phyloP scores from a whole-genome alignment of 2,113 vertebrate species.

The Aegithalos caudatus region DNA sequence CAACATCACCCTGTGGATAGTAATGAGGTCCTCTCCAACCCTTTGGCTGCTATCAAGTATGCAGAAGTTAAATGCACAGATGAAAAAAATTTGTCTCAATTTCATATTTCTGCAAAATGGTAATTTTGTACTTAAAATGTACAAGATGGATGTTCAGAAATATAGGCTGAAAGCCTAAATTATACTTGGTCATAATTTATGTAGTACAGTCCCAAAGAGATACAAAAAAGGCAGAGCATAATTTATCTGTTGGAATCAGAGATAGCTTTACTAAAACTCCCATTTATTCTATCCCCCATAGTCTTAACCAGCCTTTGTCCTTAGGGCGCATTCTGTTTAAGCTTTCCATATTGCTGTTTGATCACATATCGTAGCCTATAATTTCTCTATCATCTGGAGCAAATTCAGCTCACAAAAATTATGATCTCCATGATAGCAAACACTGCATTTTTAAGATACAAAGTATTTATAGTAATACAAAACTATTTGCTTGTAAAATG shows the following conservation, averaged over 20 bases:
- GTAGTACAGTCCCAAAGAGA: conserved; percentile 88
- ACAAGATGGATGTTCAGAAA: conserved; percentile 88
- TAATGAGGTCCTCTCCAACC: conserved; percentile 77
- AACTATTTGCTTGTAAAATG: conserved; percentile 65
- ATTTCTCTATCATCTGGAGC: conserved; percentile 75
- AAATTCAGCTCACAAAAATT: conserved; percentile 70
- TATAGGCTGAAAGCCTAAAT: conserved; percentile 93
- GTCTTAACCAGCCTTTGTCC: conserved; percentile 75
- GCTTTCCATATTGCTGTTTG: conserved; percentile 71
- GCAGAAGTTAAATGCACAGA: conserved; percentile 82
- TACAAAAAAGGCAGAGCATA: conserved; percentile 83
- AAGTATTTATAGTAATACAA: conserved; percentile 67
- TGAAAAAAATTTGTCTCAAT: conserved; percentile 84
- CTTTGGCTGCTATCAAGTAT: conserved; percentile 82
- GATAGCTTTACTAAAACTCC: conserved; percentile 85
- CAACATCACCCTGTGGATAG: conserved; percentile 72
- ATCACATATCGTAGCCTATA: conserved; percentile 75
- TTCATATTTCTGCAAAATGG: conserved; percentile 86
- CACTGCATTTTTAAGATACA: conserved; percentile 68
- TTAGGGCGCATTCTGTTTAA: conserved; percentile 78
- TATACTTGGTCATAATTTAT: conserved; percentile 98
- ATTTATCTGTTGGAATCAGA: conserved; percentile 90
- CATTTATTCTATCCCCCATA: conserved; percentile 83
- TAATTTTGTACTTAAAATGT: conserved; percentile 89
- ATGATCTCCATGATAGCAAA: conserved; percentile 65